phyloP scores from a whole-genome alignment of 2,113 vertebrate genomes.

The Reinhardtius hippoglossoides region DNA sequence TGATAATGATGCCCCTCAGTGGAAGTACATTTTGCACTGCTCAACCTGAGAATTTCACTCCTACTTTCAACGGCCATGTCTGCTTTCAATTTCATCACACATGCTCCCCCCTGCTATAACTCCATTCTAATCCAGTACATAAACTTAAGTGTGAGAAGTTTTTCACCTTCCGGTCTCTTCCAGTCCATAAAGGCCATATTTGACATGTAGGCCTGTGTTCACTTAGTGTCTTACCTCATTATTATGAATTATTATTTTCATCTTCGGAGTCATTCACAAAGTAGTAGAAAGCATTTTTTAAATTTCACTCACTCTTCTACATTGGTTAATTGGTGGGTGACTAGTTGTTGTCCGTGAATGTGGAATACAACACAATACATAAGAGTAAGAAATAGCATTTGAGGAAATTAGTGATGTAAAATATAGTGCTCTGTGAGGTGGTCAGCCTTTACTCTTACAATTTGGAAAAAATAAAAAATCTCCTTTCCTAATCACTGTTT shows the following conservation, averaged over 20 bases:
- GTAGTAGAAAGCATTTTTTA: not conserved
- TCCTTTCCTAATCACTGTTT: too few relatives aligned
- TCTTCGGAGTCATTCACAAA: not conserved
- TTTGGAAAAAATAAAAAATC: too few relatives aligned
- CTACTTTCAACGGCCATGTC: slow-evolving; percentile 13
- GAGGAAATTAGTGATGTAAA: too few relatives aligned
- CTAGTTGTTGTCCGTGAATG: too few relatives aligned
- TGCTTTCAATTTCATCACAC: slow-evolving; percentile 46
- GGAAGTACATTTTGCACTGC: slow-evolving; percentile 28
- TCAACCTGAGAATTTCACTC: slow-evolving; percentile 38
- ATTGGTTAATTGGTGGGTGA: too few relatives aligned
- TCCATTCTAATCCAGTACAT: slow-evolving; percentile 10
- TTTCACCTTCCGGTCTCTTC: slow-evolving; percentile 3
- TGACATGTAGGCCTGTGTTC: slow-evolving; percentile 5
- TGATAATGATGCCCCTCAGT: slow-evolving; percentile 31
- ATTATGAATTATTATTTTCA: not conserved
- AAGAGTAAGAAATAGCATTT: too few relatives aligned
- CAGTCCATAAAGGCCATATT: slow-evolving; percentile 9
- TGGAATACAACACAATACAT: too few relatives aligned
- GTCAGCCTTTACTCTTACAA: too few relatives aligned
- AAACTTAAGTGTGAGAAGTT: slow-evolving; percentile 33
- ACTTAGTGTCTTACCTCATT: not conserved
- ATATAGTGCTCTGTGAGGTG: too few relatives aligned
- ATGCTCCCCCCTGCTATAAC: not conserved
- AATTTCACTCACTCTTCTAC: too few relatives aligned